Evolutionary conservation across 2,113 vertebrate genomes (phyloP).

Genomic region (Geococcyx californianus): DNA sequence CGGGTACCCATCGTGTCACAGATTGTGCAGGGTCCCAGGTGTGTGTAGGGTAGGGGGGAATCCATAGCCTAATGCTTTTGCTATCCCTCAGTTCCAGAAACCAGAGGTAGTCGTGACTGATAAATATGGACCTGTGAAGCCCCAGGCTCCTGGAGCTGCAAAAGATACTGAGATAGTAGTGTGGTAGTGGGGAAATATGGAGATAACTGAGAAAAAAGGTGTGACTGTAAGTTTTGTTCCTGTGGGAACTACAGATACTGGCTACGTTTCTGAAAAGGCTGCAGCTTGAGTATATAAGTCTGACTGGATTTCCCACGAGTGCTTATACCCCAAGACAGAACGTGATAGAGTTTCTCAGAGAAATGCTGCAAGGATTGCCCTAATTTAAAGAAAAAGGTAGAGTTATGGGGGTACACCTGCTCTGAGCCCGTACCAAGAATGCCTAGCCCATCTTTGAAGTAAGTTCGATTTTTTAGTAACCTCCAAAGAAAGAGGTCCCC

Average conservation of each 20-base stretch:
- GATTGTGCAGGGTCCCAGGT: not conserved
- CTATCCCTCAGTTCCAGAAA: not conserved
- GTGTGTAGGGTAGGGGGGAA: not conserved
- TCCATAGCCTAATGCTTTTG: not conserved
- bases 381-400: not conserved
- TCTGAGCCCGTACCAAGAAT: not conserved
- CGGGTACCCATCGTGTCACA: not conserved
- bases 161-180: not conserved
- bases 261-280: not conserved
- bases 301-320: not conserved
- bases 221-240: not conserved
- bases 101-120: not conserved
- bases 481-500: not conserved
- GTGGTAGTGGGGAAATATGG: not conserved
- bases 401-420: not conserved
- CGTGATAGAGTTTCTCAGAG: not conserved
- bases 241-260: not conserved
- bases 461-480: not conserved
- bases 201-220: not conserved
- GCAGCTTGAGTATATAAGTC: not conserved
- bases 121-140: not conserved
- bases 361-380: not conserved
- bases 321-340: not conserved
- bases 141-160: not conserved
- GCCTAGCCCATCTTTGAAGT: not conserved